These are phyloP conservation scores for Oscheius sp. DNA, from an alignment of 1,140 invertebrate species.

Conservation along the genomic window DNA sequence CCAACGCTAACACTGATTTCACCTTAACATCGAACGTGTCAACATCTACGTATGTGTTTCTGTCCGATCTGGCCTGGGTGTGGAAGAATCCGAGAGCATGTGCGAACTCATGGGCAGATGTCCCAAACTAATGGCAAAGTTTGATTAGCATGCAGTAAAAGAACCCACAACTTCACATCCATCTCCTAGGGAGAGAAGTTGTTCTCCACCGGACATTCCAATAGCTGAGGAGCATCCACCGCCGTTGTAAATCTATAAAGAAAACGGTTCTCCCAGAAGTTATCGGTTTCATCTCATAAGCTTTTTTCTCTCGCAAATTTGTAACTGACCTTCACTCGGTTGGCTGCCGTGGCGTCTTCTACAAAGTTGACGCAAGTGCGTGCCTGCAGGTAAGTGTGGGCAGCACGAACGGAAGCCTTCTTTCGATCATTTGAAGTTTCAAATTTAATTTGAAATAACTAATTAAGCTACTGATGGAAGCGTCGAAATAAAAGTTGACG, in stretches of 20 bases:
- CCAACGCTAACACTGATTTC: background rate
- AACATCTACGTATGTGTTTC: conserved; percentile 13
- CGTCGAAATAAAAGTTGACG: conserved; percentile 1
- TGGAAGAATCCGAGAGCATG: conserved; percentile 19
- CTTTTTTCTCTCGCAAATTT: too few relatives aligned
- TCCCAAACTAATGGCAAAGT: background rate
- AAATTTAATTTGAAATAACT: background rate
- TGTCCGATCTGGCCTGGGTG: conserved; percentile 22
- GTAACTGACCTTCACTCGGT: conserved; percentile 1
- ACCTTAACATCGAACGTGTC: conserved; percentile 13
- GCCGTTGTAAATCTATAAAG: conserved; percentile 4
- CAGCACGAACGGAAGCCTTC: background rate
- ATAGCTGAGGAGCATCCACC: conserved; percentile 23
- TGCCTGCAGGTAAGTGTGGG: background rate
- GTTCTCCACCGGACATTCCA: conserved; percentile 28
- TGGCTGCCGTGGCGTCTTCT: background rate
- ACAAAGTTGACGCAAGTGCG: conserved; percentile 7
- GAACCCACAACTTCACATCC: conserved; percentile 20
- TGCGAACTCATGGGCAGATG: background rate
- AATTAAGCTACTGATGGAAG: background rate
- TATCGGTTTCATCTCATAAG: background rate
- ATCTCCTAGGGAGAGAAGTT: conserved; percentile 19
- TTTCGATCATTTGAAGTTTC: background rate
- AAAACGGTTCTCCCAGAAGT: background rate
- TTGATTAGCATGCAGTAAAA: background rate